phyloP scores from a whole-genome alignment of 2,888 invertebrate genomes.

The Ramazzottius varieornatus region DNA sequence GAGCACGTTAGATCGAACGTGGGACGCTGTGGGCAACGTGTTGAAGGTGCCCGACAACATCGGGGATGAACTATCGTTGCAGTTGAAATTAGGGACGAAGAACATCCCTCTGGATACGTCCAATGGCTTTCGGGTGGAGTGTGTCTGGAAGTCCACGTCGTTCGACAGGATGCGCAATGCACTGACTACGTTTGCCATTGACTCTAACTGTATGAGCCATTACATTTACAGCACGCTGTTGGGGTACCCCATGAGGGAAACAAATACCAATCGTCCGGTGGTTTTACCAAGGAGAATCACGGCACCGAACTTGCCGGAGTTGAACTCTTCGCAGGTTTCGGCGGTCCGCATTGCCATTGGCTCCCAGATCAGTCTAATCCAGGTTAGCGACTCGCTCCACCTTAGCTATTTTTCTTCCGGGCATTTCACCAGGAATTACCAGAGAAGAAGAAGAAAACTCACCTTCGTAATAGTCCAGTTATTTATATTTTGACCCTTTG shows the following conservation, averaged over 20 bases:
- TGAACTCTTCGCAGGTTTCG: conserved; percentile 90
- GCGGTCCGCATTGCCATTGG: conserved; percentile 94
- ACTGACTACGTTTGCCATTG: conserved; percentile 73
- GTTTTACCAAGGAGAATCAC: conserved; percentile 64
- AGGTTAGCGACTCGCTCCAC: conserved; percentile 29
- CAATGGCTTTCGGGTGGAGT: conserved; percentile 72
- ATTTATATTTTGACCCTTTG: too few relatives aligned
- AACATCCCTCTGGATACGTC: neutral
- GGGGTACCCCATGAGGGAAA: conserved; percentile 27
- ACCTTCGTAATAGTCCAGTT: too few relatives aligned
- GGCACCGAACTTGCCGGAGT: conserved; percentile 82
- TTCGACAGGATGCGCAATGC: conserved; percentile 95
- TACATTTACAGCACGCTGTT: conserved; percentile 88
- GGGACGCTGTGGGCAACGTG: conserved; percentile 94
- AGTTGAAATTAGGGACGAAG: neutral
- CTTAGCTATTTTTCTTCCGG: neutral
- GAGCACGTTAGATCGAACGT: conserved; percentile 55
- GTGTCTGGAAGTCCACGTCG: conserved; percentile 95
- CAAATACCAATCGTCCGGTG: neutral
- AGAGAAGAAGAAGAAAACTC: too few relatives aligned
- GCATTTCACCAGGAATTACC: neutral
- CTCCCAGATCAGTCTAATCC: conserved; percentile 77
- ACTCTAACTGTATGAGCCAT: conserved; percentile 79
- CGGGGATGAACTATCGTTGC: conserved; percentile 11
- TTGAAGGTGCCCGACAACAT: conserved; percentile 38